Percentiles rank a stretch among this genome's conserved stretches.
phyloP scores from a whole-genome alignment of 2,113 vertebrate species.

The Phyllopteryx taeniolatus region DNA sequence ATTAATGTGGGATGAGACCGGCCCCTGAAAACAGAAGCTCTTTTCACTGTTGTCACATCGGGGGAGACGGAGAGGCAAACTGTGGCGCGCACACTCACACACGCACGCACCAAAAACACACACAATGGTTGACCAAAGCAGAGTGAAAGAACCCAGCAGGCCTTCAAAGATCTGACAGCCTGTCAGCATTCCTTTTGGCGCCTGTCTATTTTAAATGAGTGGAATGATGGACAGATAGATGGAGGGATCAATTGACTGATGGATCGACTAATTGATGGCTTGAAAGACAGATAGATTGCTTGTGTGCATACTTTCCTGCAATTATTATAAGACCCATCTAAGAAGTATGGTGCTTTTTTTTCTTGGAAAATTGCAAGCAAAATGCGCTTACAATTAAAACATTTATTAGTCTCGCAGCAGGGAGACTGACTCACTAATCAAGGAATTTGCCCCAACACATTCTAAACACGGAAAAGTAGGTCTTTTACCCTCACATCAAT shows the following conservation, averaged over 20 bases:
- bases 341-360: constrained; percentile 5
- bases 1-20: constrained; percentile 75
- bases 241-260: not conserved
- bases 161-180: constrained; percentile 60
- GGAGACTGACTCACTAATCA: constrained; percentile 9
- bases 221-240: not conserved
- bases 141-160: constrained; percentile 50
- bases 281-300: not conserved
- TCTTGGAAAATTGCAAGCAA: not conserved
- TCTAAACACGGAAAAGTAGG: not conserved
- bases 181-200: not conserved
- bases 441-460: not conserved
- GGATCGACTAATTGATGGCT: not conserved
- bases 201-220: too few relatives aligned
- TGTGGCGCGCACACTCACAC: constrained; percentile 55
- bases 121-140: constrained; percentile 41
- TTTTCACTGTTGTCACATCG: constrained; percentile 69
- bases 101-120: constrained; percentile 39
- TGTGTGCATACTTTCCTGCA: not conserved
- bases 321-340: not conserved
- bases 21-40: constrained; percentile 71
- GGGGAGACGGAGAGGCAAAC: constrained; percentile 67
- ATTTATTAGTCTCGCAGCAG: not conserved
- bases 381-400: not conserved
- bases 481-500: not conserved